phyloP scores from a whole-genome alignment of 2,888 invertebrate genomes.

The Ctenicera cuprea region DNA sequence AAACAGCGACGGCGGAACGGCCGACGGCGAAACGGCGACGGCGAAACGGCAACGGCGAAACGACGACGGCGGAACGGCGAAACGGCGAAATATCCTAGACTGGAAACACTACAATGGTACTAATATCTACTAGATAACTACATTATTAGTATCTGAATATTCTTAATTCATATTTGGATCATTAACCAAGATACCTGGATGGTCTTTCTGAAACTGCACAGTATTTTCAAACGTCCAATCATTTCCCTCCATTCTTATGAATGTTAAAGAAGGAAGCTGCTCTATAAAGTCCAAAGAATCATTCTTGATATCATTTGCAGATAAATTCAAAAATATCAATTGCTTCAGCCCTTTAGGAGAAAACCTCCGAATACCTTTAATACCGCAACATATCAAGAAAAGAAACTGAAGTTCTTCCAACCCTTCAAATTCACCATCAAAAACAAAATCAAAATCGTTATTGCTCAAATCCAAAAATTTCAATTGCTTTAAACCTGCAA shows the following conservation, averaged over 20 bases:
- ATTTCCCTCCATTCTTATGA: slow-evolving; percentile 2
- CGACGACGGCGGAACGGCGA: too few relatives aligned
- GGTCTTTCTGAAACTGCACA: too few relatives aligned
- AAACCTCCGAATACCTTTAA: slow-evolving; percentile 70
- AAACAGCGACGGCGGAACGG: too few relatives aligned
- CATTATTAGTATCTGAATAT: too few relatives aligned
- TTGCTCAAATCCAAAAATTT: slow-evolving; percentile 38
- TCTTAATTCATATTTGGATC: too few relatives aligned
- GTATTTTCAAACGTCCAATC: too few relatives aligned
- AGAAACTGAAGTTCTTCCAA: slow-evolving; percentile 32
- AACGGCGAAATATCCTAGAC: too few relatives aligned
- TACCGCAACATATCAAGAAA: slow-evolving; percentile 31
- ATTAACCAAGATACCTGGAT: too few relatives aligned
- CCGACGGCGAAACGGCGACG: too few relatives aligned
- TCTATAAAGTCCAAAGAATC: slow-evolving; percentile 2
- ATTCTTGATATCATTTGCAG: slow-evolving; percentile 75
- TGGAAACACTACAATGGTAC: too few relatives aligned
- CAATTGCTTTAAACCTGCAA: slow-evolving; percentile 26
- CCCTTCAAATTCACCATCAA: slow-evolving; percentile 27
- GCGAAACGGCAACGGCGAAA: too few relatives aligned
- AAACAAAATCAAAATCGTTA: slow-evolving; percentile 28
- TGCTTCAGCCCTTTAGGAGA: slow-evolving; percentile 74
- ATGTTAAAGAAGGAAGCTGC: slow-evolving; percentile 1
- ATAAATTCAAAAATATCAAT: slow-evolving; percentile 79
- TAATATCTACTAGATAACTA: too few relatives aligned